Evolutionary conservation across 2,888 invertebrate genomes (phyloP).

Genomic region (Zelleria hepariella): DNA sequence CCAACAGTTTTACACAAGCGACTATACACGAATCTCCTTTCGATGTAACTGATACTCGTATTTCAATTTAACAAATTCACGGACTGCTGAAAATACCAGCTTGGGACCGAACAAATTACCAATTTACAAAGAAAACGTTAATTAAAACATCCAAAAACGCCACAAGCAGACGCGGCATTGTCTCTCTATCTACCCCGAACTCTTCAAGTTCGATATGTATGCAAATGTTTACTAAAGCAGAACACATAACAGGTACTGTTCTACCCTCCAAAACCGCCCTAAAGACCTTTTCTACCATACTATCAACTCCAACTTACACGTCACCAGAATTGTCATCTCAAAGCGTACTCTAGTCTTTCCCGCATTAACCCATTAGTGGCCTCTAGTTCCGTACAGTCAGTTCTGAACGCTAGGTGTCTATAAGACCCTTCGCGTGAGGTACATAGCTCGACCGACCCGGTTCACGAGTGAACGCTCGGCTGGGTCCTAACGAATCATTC

Average conservation of each 20-base stretch:
- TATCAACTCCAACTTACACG: not conserved
- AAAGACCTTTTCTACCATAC: constrained; percentile 25
- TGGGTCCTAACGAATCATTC: constrained; percentile 60
- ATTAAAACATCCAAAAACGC: not conserved
- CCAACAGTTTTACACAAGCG: too few species aligned
- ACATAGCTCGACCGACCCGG: constrained; percentile 27
- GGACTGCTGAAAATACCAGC: too few species aligned
- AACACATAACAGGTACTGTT: constrained; percentile 47
- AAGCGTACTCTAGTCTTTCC: not conserved
- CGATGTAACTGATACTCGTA: too few species aligned
- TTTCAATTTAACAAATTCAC: too few species aligned
- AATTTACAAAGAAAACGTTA: not conserved
- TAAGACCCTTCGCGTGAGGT: not conserved
- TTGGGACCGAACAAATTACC: not conserved
- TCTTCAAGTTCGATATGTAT: constrained; percentile 54
- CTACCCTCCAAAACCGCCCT: constrained; percentile 17
- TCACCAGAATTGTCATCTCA: not conserved
- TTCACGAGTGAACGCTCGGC: constrained; percentile 61
- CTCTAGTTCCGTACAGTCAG: not conserved
- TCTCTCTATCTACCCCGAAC: constrained; percentile 24
- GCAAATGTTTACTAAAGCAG: constrained; percentile 62
- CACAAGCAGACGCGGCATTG: constrained; percentile 2
- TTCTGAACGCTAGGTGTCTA: not conserved
- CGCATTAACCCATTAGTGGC: not conserved
- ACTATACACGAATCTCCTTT: too few species aligned